Base-by-base conservation (phyloP, 2,888 invertebrate genomes). In the Morinoia aosen region DNA sequence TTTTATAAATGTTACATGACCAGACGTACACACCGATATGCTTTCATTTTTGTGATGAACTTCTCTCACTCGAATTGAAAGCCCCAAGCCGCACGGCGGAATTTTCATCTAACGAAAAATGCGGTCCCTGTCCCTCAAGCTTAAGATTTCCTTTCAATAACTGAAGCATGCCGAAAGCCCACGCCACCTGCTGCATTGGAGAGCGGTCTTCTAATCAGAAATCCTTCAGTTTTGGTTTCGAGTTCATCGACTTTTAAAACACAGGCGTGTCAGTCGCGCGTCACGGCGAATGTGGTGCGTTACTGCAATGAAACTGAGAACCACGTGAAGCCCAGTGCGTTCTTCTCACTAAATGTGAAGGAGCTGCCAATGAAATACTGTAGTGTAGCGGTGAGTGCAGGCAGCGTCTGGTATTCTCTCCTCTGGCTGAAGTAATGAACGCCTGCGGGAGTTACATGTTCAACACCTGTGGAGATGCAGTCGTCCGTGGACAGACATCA, bases 71-170 rank as follows among this genome's bases (percentile, higher is more conserved):
- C 25, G 76, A 19, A 76, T 76, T 76, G 76, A 33, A 76, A 76
- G 8, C 76, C 76, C 2, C 25, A 10, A 76, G 76, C 76, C 19
- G 33, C 76, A 33, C 33, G 3, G 25, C 19, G 10, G 25, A 76
- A 76, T 33, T 76, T 76, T 76, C 76, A 25, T 7, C 76, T 33
- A 33, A 76, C 76, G 76, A 76, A 76, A 76, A 76, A 76, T 76
- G 2, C 76, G 25, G 25, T 76, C 76, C 76, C 76, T 33, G 76
- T 76, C 76, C 25, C 76, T 76, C 76, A 33, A 76, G 76, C 76
- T 76, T 76, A 76, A 33, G 76, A 76, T 76, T 76, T 19, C 76
- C 76, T 76, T 76, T 76, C 76, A 76, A 76, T 76, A 76, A 76
- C 76, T 76, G 76, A 76, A 76, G 76, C 76, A 76, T 76, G 76